Base-by-base conservation (phyloP, 2,888 invertebrate genomes). In the Alcis repandata region DNA sequence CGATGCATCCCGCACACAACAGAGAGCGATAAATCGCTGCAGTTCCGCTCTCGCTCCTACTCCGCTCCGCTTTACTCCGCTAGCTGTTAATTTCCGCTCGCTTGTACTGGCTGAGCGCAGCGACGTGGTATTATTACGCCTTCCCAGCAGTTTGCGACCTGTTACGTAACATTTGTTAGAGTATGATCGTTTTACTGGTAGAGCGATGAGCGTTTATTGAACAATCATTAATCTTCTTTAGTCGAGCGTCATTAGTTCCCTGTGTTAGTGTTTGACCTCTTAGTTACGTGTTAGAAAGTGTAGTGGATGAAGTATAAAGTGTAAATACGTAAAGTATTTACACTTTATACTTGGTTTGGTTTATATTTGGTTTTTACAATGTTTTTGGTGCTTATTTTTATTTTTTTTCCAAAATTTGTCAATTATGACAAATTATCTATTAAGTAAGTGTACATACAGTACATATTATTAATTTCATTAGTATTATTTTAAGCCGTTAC, bases 71-170 rank as follows among this genome's bases (percentile, higher is more conserved):
- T 69, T 70, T 66, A 79, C 80, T 80, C 78, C 74, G 80, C 81
- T 82, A 86, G 88, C 88, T 89, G 89, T 91, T 92, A 91, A 92
- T 92, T 92, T 92, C 92, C 92, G 92, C 88, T 80, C 77, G 86
- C 86, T 86, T 89, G 90, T 90, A 90, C 89, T 87, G 88, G 79
- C 81, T 80, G 83, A 86, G 87, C 85, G 78, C 80, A 79, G 87
- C 81, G 78, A 79, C 83, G 78, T 82, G 76, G 87, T 87, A 89
- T 91, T 92, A 92, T 91, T 91, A 88, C 88, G 88, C 88, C 89
- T 90, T 89, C 77, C 84, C 78, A 86, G 82, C 80, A 86, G 88
- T 88, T 89, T 87, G 88, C 80, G 88, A 90, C 87, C 84, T 86
- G 87, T 88, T 91, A 89, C 85, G 82, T 85, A 86, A 87, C 88